Conservation (phyloP, 2,797 vertebrate species). For the Heterohyrax brucei region DNA sequence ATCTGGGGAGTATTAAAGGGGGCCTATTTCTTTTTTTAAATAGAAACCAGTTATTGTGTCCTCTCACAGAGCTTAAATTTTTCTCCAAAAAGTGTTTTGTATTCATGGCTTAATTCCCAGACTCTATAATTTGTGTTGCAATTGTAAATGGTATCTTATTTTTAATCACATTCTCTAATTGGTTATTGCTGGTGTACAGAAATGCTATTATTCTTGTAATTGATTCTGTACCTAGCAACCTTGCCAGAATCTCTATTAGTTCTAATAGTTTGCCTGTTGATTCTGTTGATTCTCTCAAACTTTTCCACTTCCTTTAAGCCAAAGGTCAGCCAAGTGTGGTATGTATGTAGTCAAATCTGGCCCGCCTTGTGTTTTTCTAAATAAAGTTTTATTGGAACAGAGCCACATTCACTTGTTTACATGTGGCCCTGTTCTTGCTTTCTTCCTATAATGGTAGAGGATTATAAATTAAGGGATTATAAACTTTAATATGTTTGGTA, state of each 20-base stretch:
- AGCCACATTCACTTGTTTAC: too few relatives aligned
- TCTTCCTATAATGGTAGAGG: not conserved
- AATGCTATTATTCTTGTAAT: constrained; percentile 5
- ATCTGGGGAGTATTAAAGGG: not conserved
- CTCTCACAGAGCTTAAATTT: not conserved
- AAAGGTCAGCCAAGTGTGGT: not conserved
- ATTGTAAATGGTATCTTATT: not conserved
- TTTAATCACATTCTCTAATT: constrained; percentile 11
- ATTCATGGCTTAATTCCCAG: not conserved
- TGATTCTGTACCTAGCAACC: not conserved
- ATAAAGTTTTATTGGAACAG: constrained; percentile 21
- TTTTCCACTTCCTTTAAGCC: constrained; percentile 9
- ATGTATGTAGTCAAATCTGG: not conserved
- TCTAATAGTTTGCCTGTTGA: constrained; percentile 16
- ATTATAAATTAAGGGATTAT: not conserved
- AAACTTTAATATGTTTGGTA: not conserved
- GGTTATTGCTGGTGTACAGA: not conserved
- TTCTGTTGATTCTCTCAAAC: not conserved
- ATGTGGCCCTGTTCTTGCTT: not conserved
- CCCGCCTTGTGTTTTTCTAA: not conserved
- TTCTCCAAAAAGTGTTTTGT: not conserved
- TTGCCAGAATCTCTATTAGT: constrained; percentile 26
- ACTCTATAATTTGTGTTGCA: not conserved
- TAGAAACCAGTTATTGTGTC: not conserved
- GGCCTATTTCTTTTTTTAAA: not conserved